Evolutionary conservation across 2,888 invertebrate genomes (phyloP).

Genomic region (Chesias legatella): DNA sequence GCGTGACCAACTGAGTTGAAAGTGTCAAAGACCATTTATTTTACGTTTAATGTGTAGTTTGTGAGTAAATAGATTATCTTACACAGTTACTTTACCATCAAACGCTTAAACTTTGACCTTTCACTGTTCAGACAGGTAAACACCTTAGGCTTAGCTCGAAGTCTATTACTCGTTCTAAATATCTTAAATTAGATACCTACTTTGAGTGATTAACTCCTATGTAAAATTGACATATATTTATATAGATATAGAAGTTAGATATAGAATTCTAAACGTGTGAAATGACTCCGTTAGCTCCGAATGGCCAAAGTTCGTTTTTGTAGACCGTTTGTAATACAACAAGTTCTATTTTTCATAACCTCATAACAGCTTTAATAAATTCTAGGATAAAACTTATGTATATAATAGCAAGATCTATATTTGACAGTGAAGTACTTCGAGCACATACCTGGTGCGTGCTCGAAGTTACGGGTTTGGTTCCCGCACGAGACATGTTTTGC

Average conservation of each 20-base stretch:
- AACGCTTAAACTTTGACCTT: constrained; percentile 27
- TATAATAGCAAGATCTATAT: too few species aligned
- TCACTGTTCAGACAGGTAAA: constrained; percentile 19
- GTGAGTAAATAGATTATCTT: constrained; percentile 21
- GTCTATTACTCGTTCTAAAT: constrained; percentile 8
- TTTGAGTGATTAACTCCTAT: too few species aligned
- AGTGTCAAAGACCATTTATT: background rate
- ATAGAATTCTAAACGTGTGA: constrained; percentile 6
- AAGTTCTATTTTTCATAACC: too few species aligned
- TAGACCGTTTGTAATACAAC: background rate
- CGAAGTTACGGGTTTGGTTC: too few species aligned
- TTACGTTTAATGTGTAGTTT: constrained; percentile 17
- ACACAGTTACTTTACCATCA: constrained; percentile 15
- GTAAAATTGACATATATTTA: background rate
- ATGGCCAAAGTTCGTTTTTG: background rate
- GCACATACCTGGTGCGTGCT: too few species aligned
- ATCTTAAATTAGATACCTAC: constrained; percentile 14
- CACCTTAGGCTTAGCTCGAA: constrained; percentile 14
- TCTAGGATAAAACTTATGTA: too few species aligned
- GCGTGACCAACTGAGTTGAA: too few species aligned
- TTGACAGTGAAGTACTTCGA: too few species aligned
- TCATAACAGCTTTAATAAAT: too few species aligned
- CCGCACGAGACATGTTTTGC: too few species aligned
- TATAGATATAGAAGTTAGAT: constrained; percentile 1
- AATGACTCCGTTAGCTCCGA: background rate